Conservation (phyloP, 2,888 invertebrate species). For the Erebia aethiops region DNA sequence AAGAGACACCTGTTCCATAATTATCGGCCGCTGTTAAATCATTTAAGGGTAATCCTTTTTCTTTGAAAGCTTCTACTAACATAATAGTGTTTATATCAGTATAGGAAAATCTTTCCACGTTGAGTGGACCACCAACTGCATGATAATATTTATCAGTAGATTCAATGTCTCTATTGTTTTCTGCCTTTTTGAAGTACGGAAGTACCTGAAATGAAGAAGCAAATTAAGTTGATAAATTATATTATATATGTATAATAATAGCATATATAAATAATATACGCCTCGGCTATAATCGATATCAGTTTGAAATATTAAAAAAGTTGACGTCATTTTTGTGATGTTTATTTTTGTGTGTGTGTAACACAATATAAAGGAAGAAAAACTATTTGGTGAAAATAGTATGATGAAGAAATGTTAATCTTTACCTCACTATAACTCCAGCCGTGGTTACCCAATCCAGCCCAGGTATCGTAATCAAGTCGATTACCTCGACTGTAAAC, state of each 20-base stretch:
- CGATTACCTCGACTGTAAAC: constrained; percentile 85
- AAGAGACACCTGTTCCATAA: constrained; percentile 84
- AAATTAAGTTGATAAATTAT: not conserved
- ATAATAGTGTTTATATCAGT: constrained; percentile 82
- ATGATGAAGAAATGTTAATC: not conserved
- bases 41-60: constrained; percentile 82
- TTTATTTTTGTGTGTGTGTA: too few relatives aligned
- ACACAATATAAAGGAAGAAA: not conserved
- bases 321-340: too few relatives aligned
- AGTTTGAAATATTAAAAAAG: too few relatives aligned
- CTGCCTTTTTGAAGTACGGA: constrained; percentile 87
- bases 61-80: constrained; percentile 83
- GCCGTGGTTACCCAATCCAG: constrained; percentile 82
- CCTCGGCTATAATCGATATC: too few relatives aligned
- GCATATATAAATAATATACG: not conserved
- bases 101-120: constrained; percentile 85
- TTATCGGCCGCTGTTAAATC: constrained; percentile 84
- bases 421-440: constrained; percentile 84
- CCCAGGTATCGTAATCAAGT: constrained; percentile 87
- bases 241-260: too few relatives aligned
- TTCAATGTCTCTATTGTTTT: constrained; percentile 84
- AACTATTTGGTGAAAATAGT: not conserved
- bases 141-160: constrained; percentile 82
- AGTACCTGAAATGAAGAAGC: constrained; percentile 71
- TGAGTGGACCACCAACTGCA: constrained; percentile 84